Conservation (phyloP, 2,797 vertebrate species). For the Poliocrania exsul region DNA sequence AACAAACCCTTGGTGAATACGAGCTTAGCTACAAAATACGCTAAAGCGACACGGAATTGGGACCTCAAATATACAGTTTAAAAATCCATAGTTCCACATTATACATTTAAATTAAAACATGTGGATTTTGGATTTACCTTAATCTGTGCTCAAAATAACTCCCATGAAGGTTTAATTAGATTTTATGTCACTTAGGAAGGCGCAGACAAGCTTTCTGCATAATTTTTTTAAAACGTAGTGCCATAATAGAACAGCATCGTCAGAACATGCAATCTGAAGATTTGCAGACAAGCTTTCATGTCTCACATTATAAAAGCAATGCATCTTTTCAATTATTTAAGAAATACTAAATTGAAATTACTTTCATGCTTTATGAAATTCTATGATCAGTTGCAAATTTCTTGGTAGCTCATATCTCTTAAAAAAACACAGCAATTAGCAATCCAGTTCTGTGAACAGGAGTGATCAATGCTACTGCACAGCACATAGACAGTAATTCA, state of each 20-base stretch:
- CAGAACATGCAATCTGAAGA: background rate
- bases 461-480: background rate
- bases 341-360: constrained; percentile 31
- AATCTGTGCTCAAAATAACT: background rate
- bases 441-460: background rate
- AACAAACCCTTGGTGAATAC: background rate
- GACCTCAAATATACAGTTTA: background rate
- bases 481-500: background rate
- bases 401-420: background rate
- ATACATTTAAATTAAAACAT: background rate
- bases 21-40: background rate
- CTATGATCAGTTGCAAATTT: background rate
- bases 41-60: background rate
- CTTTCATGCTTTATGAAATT: background rate
- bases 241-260: background rate
- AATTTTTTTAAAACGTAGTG: background rate
- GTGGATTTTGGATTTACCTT: background rate
- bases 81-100: background rate
- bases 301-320: constrained; percentile 15
- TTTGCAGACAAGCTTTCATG: background rate
- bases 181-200: background rate
- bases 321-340: constrained; percentile 21
- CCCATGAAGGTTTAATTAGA: background rate
- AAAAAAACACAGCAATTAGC: background rate
- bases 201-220: background rate